phyloP scores from a whole-genome alignment of 2,797 vertebrate genomes.

The Uromys caudimaculatus region DNA sequence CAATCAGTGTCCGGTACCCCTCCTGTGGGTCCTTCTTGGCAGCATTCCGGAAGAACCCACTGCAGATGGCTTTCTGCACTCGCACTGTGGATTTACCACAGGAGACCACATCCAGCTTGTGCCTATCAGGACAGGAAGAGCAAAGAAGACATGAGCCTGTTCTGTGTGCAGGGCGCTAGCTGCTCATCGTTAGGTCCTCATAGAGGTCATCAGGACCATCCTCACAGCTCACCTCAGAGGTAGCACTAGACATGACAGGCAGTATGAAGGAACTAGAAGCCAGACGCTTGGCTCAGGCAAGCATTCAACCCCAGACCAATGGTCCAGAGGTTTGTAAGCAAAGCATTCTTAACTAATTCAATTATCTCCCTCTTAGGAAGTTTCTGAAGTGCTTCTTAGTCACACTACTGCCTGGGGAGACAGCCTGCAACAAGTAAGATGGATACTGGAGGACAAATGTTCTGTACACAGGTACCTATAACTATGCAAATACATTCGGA shows the following conservation, averaged over 20 bases:
- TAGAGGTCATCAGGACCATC: not conserved
- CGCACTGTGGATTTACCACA: slow-evolving; percentile 98
- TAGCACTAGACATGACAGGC: not conserved
- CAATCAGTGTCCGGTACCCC: slow-evolving; percentile 97
- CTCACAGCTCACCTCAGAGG: not conserved
- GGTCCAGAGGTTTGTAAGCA: slow-evolving; percentile 11
- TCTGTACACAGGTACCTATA: not conserved
- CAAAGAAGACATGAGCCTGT: not conserved
- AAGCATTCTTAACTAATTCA: slow-evolving; percentile 13
- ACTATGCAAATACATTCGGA: not conserved
- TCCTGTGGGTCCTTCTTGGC: slow-evolving; percentile 99
- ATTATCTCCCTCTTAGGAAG: not conserved
- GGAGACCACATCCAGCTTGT: slow-evolving; percentile 98
- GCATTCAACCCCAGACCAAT: not conserved
- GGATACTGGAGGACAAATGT: not conserved
- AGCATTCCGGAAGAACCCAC: slow-evolving; percentile 98
- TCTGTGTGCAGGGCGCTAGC: not conserved
- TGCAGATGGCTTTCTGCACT: slow-evolving; percentile 99
- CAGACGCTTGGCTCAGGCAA: not conserved
- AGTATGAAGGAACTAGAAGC: not conserved
- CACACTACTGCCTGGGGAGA: not conserved
- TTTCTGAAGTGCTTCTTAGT: slow-evolving; percentile 45
- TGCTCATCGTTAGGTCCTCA: not conserved
- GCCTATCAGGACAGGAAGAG: slow-evolving; percentile 86
- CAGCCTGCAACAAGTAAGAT: not conserved